Evolutionary conservation across 2,113 vertebrate species (phyloP).

Genomic region (Melanotaenia duboulayi): DNA sequence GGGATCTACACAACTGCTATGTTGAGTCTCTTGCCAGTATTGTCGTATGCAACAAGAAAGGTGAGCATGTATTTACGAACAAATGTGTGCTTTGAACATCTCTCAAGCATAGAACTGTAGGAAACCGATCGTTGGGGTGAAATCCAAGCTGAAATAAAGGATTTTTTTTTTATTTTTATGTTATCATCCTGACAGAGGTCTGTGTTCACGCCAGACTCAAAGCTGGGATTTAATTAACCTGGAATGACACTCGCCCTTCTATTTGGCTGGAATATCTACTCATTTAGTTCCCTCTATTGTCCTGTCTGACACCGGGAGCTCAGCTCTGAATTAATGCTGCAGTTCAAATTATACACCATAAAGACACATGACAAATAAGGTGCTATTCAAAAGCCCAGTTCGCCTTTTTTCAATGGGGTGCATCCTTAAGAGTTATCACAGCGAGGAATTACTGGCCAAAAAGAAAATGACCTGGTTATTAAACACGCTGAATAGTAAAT

Average conservation of each 20-base stretch:
- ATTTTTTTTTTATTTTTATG: constrained; percentile 30
- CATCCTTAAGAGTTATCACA: constrained; percentile 50
- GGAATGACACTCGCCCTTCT: constrained; percentile 53
- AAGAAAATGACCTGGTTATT: constrained; percentile 60
- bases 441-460: constrained; percentile 50
- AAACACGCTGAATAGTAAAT: constrained; percentile 57
- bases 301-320: constrained; percentile 51
- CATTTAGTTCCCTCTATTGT: constrained; percentile 67
- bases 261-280: constrained; percentile 63
- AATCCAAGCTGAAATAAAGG: constrained; percentile 9
- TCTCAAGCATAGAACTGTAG: not conserved
- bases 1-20: not conserved
- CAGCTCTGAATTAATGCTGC: constrained; percentile 57
- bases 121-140: constrained; percentile 27
- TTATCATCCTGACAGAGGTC: constrained; percentile 48
- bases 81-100: constrained; percentile 1
- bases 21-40: constrained; percentile 13
- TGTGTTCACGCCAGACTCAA: constrained; percentile 44
- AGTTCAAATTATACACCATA: constrained; percentile 64
- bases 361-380: constrained; percentile 73
- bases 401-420: constrained; percentile 33
- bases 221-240: constrained; percentile 74
- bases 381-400: constrained; percentile 40
- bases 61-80: not conserved
- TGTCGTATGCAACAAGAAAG: not conserved